Conservation (phyloP, 2,888 invertebrate genomes). For the Nysson spinosus region DNA sequence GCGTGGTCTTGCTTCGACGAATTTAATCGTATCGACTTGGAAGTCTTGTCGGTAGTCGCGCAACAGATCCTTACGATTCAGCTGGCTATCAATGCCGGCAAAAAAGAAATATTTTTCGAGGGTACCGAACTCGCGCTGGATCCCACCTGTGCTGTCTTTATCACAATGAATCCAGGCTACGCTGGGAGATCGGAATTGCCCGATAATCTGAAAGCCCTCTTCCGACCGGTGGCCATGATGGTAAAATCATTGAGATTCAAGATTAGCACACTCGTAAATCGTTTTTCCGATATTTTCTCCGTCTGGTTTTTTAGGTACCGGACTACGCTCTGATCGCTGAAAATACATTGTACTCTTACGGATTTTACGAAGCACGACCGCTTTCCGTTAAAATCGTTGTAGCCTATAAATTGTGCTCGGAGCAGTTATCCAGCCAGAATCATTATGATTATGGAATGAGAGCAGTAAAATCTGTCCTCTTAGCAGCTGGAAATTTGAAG, state of each 20-base stretch:
- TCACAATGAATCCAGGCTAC: conserved; percentile 82
- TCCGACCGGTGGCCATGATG: conserved; percentile 83
- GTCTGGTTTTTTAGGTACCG: conserved; percentile 76
- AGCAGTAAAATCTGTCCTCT: conserved; percentile 82
- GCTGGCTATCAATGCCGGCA: conserved; percentile 78
- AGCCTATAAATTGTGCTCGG: conserved; percentile 82
- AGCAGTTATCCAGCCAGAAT: conserved; percentile 82
- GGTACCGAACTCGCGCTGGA: conserved; percentile 80
- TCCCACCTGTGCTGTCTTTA: conserved; percentile 81
- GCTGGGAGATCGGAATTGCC: conserved; percentile 81
- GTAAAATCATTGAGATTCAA: too few species aligned
- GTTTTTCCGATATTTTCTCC: neutral
- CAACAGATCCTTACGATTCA: conserved; percentile 82
- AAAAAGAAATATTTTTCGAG: conserved; percentile 79
- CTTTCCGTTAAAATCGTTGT: conserved; percentile 83
- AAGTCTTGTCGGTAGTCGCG: conserved; percentile 82
- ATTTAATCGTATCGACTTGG: conserved; percentile 81
- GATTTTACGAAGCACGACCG: conserved; percentile 81
- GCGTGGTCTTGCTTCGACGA: conserved; percentile 83
- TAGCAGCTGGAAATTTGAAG: conserved; percentile 83
- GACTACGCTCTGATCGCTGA: conserved; percentile 82
- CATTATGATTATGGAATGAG: conserved; percentile 86
- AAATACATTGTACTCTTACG: conserved; percentile 81
- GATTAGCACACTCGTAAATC: too few species aligned
- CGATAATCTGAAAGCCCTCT: conserved; percentile 82